These are phyloP conservation scores for Chondrosia reniformis DNA, from an alignment of 37 sponge, comb jelly and placozoan species.

Conservation along the genomic window DNA sequence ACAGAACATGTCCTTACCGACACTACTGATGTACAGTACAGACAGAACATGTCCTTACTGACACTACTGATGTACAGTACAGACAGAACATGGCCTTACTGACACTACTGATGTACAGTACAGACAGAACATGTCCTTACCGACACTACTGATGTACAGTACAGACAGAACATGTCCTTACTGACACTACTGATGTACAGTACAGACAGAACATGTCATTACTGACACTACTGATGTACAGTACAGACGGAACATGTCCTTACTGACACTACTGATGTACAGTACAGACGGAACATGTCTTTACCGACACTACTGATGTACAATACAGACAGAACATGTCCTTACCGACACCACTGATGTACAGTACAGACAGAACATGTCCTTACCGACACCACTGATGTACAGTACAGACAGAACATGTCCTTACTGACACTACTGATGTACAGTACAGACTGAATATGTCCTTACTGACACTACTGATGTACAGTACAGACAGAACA, in stretches of 20 bases:
- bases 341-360: not conserved
- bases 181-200: too few species aligned
- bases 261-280: too few species aligned
- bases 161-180: not conserved
- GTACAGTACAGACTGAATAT: not conserved
- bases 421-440: too few species aligned
- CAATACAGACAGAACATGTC: not conserved
- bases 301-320: slow-evolving; percentile 39
- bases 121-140: not conserved
- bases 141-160: not conserved
- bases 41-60: too few species aligned
- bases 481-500: not conserved
- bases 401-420: not conserved
- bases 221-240: too few species aligned
- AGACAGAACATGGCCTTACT: slow-evolving; percentile 9
- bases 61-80: not conserved
- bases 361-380: not conserved
- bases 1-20: not conserved
- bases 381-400: too few species aligned
- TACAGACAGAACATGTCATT: not conserved
- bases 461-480: too few species aligned
- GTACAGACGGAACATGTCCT: not conserved
- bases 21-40: not conserved
- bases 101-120: slow-evolving; percentile 29
- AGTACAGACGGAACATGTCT: not conserved